Base-by-base conservation (phyloP, 2,113 vertebrate species). In the Callospermophilus lateralis region DNA sequence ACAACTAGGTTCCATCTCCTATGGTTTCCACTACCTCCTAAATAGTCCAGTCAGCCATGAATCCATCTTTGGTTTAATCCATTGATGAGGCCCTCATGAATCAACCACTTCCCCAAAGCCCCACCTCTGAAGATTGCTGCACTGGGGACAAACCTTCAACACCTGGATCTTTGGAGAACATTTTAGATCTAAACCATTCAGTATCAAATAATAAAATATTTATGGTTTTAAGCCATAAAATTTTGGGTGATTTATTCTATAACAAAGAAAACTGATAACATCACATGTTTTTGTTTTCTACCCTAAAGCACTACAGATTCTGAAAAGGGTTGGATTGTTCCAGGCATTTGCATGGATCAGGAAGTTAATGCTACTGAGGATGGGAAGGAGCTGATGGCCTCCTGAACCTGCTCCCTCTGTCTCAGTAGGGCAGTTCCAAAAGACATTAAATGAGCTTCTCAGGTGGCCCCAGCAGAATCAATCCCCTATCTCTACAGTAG, bases 201-300 rank as follows among this genome's bases (percentile, higher is more conserved):
- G 22, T 78, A 42, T 53, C 70, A 93, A 92, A 79, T 81, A 73
- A 78, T 63, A n/a, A 45, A 9, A 63, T 70, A 39, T 68, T 84
- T 74, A 26, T 93, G 76, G 39, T 68, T 93, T 79, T 74, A 91
- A 95, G 67, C 48, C 70, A 51, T 79, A 65, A 32, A 51, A 11
- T 58, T 77, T 70, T 19, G 39, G n/a, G 6, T 89, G 51, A 48
- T 61, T n/a, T 72, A 53, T 45, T 20, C 16, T 79, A 37, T 3
- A 87, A 80, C 77, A 39, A 78, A 90, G 76, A 83, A 84, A 78
- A 74, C 1, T 68, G 45, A 19, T 2, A 63, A 32, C 17, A 51
- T 72, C 48, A 68, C 17, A 20, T 34, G 32, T 4, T 81, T 96
- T 85, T 83, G 48, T 32, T 91, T 83, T 92, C 87, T 93, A 32